phyloP scores from a whole-genome alignment of 2,888 invertebrate genomes.

The Sericinus montela region DNA sequence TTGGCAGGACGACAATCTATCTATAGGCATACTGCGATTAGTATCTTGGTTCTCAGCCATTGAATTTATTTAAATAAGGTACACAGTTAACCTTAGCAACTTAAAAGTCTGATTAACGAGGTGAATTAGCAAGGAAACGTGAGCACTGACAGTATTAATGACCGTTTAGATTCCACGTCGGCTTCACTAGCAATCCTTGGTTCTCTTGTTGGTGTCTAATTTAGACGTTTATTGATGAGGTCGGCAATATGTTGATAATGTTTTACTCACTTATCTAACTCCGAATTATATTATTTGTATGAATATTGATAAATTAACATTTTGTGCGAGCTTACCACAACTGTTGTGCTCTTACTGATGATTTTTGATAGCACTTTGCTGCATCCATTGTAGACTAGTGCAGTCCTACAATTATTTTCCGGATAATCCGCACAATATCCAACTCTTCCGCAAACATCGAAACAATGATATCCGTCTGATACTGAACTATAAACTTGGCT shows the following conservation, averaged over 20 bases:
- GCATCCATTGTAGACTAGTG: slow-evolving; percentile 21
- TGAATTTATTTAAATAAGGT: slow-evolving; percentile 6
- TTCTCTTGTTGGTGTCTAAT: slow-evolving; percentile 7
- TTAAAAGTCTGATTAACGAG: slow-evolving; percentile 9
- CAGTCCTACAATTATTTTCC: slow-evolving; percentile 36
- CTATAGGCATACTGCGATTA: slow-evolving; percentile 1
- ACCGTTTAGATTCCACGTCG: slow-evolving; percentile 9
- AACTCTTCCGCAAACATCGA: slow-evolving; percentile 27
- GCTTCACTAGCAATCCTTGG: slow-evolving; percentile 7
- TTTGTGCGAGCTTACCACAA: background rate
- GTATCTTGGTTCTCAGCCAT: background rate
- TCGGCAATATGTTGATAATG: background rate
- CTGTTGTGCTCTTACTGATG: background rate
- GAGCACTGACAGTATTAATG: background rate
- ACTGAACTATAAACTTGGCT: slow-evolving; percentile 24
- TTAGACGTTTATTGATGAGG: slow-evolving; percentile 2
- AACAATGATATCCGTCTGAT: slow-evolving; percentile 41
- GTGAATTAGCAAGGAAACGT: slow-evolving; percentile 10
- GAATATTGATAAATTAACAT: too few relatives aligned
- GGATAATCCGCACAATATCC: slow-evolving; percentile 43
- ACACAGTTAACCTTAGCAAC: background rate
- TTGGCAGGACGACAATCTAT: slow-evolving; percentile 1
- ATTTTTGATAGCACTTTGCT: background rate
- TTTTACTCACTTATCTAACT: slow-evolving; percentile 4
- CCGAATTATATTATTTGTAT: background rate